These are phyloP conservation scores for Dipodomys stephensi DNA, from an alignment of 2,113 vertebrate genomes.

Conservation along the genomic window DNA sequence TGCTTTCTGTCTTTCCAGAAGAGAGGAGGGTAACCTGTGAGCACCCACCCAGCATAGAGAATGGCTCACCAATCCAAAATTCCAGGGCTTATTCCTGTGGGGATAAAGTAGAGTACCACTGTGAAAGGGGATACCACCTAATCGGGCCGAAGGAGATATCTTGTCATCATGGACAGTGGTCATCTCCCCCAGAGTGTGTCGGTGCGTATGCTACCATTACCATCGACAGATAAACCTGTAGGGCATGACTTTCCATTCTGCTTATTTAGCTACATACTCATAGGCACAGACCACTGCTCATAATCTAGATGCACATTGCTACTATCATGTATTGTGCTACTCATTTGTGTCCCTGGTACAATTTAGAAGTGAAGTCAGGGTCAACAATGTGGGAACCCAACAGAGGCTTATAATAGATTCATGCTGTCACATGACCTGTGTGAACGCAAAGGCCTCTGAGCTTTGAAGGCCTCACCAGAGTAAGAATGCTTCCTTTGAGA, in stretches of 20 bases:
- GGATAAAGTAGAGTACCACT: conserved; percentile 62
- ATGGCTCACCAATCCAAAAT: neutral
- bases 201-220: conserved; percentile 46
- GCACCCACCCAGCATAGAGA: neutral
- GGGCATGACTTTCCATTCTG: neutral
- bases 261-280: neutral
- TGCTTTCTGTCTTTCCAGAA: conserved; percentile 70
- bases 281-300: neutral
- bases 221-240: too few species aligned
- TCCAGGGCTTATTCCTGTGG: conserved; percentile 46
- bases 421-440: too few species aligned
- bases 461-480: too few species aligned
- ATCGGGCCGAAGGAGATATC: conserved; percentile 57
- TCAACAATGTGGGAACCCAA: too few species aligned
- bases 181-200: conserved; percentile 68
- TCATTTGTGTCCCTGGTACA: neutral
- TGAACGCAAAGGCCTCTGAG: too few species aligned
- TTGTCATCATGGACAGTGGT: conserved; percentile 77
- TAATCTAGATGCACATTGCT: neutral
- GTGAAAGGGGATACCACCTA: conserved; percentile 67
- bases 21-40: conserved; percentile 53
- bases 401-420: too few species aligned
- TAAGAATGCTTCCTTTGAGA: too few species aligned
- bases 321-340: neutral
- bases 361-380: too few species aligned